These are phyloP conservation scores for Somateria mollissima DNA, from an alignment of 2,797 vertebrate species.

Conservation along the genomic window DNA sequence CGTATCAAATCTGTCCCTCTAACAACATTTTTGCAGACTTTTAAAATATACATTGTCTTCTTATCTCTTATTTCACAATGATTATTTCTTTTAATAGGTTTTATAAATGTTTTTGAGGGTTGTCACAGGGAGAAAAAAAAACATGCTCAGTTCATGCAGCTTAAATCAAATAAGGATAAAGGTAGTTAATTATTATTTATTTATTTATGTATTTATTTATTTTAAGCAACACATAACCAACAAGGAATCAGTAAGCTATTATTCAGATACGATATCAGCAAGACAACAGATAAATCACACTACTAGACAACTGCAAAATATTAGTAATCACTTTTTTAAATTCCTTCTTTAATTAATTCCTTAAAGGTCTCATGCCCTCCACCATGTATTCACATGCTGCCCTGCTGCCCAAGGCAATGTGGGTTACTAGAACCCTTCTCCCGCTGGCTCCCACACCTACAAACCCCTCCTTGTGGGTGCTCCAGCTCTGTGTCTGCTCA, in stretches of 20 bases:
- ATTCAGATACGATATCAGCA: background rate
- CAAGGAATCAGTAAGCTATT: background rate
- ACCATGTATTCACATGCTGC: background rate
- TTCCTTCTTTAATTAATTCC: background rate
- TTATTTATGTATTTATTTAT: no score
- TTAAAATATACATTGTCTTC: background rate
- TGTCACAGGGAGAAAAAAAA: background rate
- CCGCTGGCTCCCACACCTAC: accelerated
- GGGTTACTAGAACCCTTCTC: background rate
- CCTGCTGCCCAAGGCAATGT: accelerated
- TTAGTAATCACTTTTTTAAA: background rate
- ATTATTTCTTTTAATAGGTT: background rate
- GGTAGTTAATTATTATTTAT: no score
- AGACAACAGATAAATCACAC: background rate
- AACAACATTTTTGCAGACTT: background rate
- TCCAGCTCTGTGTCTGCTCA: background rate
- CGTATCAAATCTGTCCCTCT: background rate
- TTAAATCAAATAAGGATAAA: background rate
- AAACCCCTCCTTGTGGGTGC: background rate
- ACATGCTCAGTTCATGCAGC: background rate
- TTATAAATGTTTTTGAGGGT: background rate
- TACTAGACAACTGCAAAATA: background rate
- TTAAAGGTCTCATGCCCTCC: background rate
- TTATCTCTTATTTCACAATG: background rate
- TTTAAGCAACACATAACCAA: background rate